Conservation (phyloP, 92 coral and sea anemone genomes). For the Bergia puertoricense region DNA sequence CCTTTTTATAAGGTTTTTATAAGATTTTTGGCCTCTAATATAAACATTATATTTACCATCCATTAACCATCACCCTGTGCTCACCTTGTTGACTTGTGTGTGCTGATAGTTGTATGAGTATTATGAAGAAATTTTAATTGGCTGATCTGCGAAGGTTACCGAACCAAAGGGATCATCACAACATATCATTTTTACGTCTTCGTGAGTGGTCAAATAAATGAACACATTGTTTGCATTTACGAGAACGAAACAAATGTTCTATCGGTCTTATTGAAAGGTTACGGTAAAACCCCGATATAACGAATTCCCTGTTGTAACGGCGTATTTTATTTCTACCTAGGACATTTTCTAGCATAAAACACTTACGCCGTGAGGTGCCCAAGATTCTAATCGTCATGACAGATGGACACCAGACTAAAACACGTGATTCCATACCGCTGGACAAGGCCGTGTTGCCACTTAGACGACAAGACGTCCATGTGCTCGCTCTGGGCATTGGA, state of each 20-base stretch:
- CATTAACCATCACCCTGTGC: too few species aligned
- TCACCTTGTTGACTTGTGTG: too few species aligned
- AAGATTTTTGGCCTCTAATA: too few species aligned
- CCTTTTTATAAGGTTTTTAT: too few species aligned
- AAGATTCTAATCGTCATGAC: constrained; percentile 74
- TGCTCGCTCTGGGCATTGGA: constrained; percentile 63
- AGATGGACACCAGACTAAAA: constrained; percentile 68
- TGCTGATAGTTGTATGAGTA: too few species aligned
- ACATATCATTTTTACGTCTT: too few species aligned
- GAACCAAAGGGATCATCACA: too few species aligned
- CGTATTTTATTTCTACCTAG: neutral
- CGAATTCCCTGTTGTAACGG: neutral
- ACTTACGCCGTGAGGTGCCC: constrained; percentile 58
- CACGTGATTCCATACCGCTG: constrained; percentile 54
- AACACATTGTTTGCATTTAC: neutral
- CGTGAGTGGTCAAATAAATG: too few species aligned
- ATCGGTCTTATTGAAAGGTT: neutral
- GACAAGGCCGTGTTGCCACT: constrained; percentile 67
- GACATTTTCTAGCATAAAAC: constrained; percentile 41
- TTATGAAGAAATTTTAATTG: too few species aligned
- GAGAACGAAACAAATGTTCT: neutral
- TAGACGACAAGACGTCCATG: constrained; percentile 44
- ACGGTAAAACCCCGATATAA: neutral
- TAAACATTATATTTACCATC: too few species aligned
- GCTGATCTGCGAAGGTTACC: too few species aligned